Percentiles rank a stretch among this genome's conserved stretches.
These are phyloP conservation scores for Porites evermanni DNA, from an alignment of 92 coral and sea anemone genomes.

Conservation along the genomic window DNA sequence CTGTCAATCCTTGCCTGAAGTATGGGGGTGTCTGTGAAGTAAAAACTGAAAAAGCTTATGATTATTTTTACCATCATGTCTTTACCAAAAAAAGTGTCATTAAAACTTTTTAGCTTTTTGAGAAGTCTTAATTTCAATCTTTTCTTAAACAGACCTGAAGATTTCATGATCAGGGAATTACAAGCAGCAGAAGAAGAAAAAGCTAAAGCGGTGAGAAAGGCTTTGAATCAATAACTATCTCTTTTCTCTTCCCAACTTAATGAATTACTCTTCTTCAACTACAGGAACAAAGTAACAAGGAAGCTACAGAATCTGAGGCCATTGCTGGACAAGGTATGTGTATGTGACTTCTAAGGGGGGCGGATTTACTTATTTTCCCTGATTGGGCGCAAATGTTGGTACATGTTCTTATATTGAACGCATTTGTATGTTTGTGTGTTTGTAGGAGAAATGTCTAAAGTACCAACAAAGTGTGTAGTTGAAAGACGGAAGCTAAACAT, in stretches of 20 bases:
- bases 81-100: too few species aligned
- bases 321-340: slow-evolving; percentile 72
- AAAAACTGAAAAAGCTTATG: too few species aligned
- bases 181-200: slow-evolving; percentile 94
- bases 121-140: background rate
- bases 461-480: slow-evolving; percentile 93
- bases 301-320: slow-evolving; percentile 77
- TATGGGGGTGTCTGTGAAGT: too few species aligned
- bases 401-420: too few species aligned
- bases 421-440: background rate
- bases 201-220: slow-evolving; percentile 74
- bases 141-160: slow-evolving; percentile 76
- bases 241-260: background rate
- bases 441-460: slow-evolving; percentile 70
- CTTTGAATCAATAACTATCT: background rate
- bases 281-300: slow-evolving; percentile 88
- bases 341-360: too few species aligned
- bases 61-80: too few species aligned
- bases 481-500: slow-evolving; percentile 80
- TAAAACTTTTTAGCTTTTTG: background rate
- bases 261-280: background rate
- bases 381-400: too few species aligned
- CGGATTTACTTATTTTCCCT: too few species aligned
- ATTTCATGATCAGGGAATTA: slow-evolving; percentile 84
- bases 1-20: too few species aligned